Base-by-base conservation (phyloP, 2,888 invertebrate species). In the Strigamia maritima region DNA sequence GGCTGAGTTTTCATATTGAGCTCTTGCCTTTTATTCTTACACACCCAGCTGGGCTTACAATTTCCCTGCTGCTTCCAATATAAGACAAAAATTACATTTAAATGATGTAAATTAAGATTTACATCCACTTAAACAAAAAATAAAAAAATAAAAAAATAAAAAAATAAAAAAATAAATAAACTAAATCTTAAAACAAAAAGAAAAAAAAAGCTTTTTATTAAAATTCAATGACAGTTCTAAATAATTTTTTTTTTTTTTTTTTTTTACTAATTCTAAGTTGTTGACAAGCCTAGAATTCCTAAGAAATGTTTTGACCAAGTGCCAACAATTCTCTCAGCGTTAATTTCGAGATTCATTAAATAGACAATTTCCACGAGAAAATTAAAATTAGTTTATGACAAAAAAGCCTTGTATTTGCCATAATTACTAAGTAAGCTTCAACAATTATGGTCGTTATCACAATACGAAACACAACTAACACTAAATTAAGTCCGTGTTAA, bases 1-100 rank as follows among this genome's bases (percentile, higher is more conserved):
- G 49, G n/a, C 49, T 49, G 49, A 49, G 49, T 49, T 49, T 49
- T 49, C 49, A 49, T 49, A 49, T 49, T 49, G 49, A 49, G 49
- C 49, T n/a, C n/a, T 49, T 49, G 49, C 49, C n/a, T 49, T 49
- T 49, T 49, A 49, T 49, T 49, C n/a, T 49, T 49, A 49, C 49
- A 49, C 49, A 49, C 49, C 49, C 49, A 49, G 49, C 49, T 49
- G 49, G 16, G 14, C n/a, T n/a, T 49, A 49, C 49, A 49, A 49
- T 49, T 49, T 49, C n/a, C 49, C 49, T 49, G 49, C 49, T 49
- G 49, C 16, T 49, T 10, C n/a, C n/a, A 40, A 49, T 14, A n/a
- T 6, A n/a, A 49, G 49, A 49, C 14, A 49, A 49, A 49, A 49
- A 49, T n/a, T 49, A 49, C n/a, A 49, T 49, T 49, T 49, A 49